Percentiles rank a stretch among this genome's conserved stretches.
These are phyloP conservation scores for Noturus placidus DNA, from an alignment of 2,113 vertebrate species.

Conservation along the genomic window DNA sequence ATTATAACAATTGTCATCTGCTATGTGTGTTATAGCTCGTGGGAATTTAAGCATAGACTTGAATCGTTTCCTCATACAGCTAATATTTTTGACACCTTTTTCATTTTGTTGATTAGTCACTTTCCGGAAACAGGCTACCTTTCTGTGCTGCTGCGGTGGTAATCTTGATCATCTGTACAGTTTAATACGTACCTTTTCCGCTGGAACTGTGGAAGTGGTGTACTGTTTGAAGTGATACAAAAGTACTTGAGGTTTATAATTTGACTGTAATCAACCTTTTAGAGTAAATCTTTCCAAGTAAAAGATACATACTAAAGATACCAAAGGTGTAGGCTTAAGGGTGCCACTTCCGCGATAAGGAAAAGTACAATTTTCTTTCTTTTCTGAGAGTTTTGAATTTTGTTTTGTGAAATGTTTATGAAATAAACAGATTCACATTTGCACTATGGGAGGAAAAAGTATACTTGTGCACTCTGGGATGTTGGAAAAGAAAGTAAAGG, in stretches of 20 bases:
- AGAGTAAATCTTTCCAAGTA: not conserved
- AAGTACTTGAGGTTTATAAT: not conserved
- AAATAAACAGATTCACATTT: slow-evolving; percentile 20
- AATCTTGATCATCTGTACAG: not conserved
- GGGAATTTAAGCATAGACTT: not conserved
- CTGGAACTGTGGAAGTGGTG: not conserved
- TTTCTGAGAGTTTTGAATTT: not conserved
- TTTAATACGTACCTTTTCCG: not conserved
- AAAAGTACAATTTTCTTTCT: too few species aligned
- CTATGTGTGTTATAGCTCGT: not conserved
- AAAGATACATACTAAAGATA: not conserved
- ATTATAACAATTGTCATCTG: not conserved
- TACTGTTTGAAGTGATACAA: not conserved
- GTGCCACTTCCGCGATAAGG: not conserved
- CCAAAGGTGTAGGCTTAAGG: not conserved
- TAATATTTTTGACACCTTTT: not conserved
- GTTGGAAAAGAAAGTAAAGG: slow-evolving; percentile 34
- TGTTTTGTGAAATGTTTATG: not conserved
- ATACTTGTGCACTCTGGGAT: slow-evolving; percentile 18
- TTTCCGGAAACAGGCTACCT: not conserved
- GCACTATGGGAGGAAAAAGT: not conserved
- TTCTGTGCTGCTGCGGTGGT: not conserved
- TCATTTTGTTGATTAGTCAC: not conserved
- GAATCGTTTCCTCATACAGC: not conserved
- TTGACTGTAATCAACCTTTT: not conserved